These are phyloP conservation scores for Delphinapterus leucas DNA, from an alignment of 2,113 vertebrate species.

Conservation along the genomic window DNA sequence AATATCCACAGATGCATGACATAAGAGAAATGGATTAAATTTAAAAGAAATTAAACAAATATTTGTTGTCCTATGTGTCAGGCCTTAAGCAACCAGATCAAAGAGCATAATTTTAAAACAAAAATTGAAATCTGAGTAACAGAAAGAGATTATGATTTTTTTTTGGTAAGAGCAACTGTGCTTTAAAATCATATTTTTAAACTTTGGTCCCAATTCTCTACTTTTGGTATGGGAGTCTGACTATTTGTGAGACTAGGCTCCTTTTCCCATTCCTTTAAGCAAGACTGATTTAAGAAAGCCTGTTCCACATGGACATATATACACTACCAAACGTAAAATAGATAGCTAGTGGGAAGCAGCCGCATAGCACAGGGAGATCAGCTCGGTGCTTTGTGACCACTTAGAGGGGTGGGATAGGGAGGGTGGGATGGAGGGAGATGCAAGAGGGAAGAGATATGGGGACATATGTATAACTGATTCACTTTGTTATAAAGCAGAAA, in stretches of 20 bases:
- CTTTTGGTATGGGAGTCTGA: not conserved
- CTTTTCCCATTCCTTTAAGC: not conserved
- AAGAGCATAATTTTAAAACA: conserved; percentile 16
- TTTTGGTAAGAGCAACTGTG: not conserved
- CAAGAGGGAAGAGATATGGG: too few species aligned
- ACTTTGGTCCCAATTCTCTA: not conserved
- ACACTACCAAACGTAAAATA: too few species aligned
- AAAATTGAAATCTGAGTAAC: not conserved
- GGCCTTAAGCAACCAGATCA: not conserved
- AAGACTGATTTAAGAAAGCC: not conserved
- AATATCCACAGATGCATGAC: not conserved
- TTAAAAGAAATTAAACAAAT: not conserved
- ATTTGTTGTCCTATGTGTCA: not conserved
- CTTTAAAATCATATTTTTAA: conserved; percentile 16
- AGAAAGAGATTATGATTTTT: conserved; percentile 14
- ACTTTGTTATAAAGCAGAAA: too few species aligned
- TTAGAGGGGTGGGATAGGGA: too few species aligned
- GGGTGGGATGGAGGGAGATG: too few species aligned
- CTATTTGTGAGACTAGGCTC: not conserved
- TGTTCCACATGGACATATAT: not conserved
- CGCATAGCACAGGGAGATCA: too few species aligned
- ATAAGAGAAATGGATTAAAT: not conserved
- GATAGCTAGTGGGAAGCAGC: too few species aligned
- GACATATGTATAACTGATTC: too few species aligned
- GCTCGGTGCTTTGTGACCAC: too few species aligned